Base-by-base conservation (phyloP, 2,113 vertebrate genomes). In the Propithecus coquereli region DNA sequence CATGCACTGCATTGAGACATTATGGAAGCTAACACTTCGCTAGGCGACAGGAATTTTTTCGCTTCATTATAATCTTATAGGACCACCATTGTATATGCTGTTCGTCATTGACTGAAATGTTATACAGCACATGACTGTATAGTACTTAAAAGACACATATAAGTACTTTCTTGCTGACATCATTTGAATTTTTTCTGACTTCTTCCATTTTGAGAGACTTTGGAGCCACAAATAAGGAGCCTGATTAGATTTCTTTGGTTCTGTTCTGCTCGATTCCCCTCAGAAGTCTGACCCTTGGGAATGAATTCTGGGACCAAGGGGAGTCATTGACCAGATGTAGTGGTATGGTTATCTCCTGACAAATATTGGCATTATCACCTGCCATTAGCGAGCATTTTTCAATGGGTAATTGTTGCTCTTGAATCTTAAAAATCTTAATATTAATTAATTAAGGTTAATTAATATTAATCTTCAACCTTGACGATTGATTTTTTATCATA, bases 371-470 rank as follows among this genome's bases (percentile, higher is more conserved):
- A 3, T 32, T 52, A 37, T 80, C 86, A 95, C 45, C 22, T 97
- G 37, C 74, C 87, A 3, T 90, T 96, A 87, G 22, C 40, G 88
- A 97, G 45, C 80, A 63, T 61, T 96, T 97, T 94, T 80, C 74
- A 22, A 10, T 40, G 57, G 50, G 16, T 94, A 93, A 9, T 73
- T 93, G 87, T 76, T 95, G 94, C 90, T 45, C 43, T 93, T 94
- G 45, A 52, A 95, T 85, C 92, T 97, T 96, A 71, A 97, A 97
- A 91, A 83, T 90, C 3, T 95, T 97, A 77, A 22, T 22, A 23
- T 77, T 43, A 43, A 43, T 43, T 43, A 43, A 43, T 43, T 43
- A 43, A 43, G 40, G 40, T 43, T 43, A 43, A 43, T 43, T 43
- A 43, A 43, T 43, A 43, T 43, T 43, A 43, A 43, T 43, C 40